Conservation (phyloP, 1,140 invertebrate species). For the Aphis gossypii region DNA sequence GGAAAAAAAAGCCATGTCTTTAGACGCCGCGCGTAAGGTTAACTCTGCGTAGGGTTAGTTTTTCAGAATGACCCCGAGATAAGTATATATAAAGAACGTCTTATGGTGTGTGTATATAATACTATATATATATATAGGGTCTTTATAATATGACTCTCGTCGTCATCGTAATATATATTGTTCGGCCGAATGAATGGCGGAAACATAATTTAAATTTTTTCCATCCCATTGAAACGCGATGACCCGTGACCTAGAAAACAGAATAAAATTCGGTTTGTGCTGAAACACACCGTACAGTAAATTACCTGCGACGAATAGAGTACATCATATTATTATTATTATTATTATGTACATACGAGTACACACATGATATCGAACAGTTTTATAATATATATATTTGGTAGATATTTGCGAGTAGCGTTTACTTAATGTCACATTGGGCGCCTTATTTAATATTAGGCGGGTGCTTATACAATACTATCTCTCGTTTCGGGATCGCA, state of each 20-base stretch:
- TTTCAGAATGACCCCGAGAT: background rate
- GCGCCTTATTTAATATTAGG: background rate
- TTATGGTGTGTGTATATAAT: background rate
- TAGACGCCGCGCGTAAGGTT: background rate
- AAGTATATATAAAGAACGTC: background rate
- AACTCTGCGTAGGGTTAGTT: background rate
- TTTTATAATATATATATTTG: background rate
- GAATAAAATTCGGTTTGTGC: background rate
- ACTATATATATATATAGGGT: background rate
- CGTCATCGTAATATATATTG: background rate
- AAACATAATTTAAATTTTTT: slow-evolving; percentile 22
- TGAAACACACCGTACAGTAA: too few species aligned
- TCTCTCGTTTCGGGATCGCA: background rate
- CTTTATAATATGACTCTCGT: background rate
- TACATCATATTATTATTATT: background rate
- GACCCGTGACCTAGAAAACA: background rate
- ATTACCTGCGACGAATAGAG: background rate
- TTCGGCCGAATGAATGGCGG: background rate
- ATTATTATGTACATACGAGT: too few species aligned
- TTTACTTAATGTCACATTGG: background rate
- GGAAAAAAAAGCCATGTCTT: background rate
- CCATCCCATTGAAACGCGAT: background rate
- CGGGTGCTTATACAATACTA: background rate
- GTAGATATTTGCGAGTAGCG: too few species aligned
- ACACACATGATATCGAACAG: too few species aligned